Evolutionary conservation across 1,140 invertebrate species (phyloP), one percentile per base, ranked within the genome.

Genomic region (Frieseomelitta varia): DNA sequence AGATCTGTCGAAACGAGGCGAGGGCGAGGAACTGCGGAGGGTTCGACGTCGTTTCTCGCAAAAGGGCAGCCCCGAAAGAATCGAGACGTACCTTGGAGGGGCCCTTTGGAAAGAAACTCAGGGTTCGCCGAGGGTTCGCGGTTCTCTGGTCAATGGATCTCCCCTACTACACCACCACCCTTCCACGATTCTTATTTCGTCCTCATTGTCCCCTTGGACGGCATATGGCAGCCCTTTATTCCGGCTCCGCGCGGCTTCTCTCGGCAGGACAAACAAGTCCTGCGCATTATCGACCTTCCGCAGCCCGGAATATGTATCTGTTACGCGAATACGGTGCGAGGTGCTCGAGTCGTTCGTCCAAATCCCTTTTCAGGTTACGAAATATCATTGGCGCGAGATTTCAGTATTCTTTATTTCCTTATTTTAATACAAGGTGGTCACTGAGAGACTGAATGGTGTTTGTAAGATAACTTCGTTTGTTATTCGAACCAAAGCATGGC

Each of bases 191-290:
- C 88, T 90, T 87, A 85, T 82, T 90, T 85, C 72, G 51, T 73
- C 65, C 39, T 87, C 83, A 91, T 91, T 91, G 90, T 91, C 80
- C 81, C 53, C 24, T n/a, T n/a, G 61, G 15, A 55, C 73, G 81
- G 79, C 90, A 91, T 91, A 91, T 91, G 90, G 88, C 85, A 78
- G 58, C 73, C 76, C 84, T 90, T 90, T 87, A 79, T 90, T 67
- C 72, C 39, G 2, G n/a, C 53, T 83, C 30, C 72, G 24, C 27
- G 19, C 58, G 51, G 24, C 58, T 73, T 55, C 67, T 69, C 56
- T 47, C 58, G 51, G 51, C 39, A 30, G 74, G 51, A 67, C 69
- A 65, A 80, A 56, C 77, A 79, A 56, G 81, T 78, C 74, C 39
- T 78, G 75, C 34, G 67, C 4, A 63, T 67, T 75, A 81, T 81